Evolutionary conservation across 1,140 invertebrate species (phyloP).

Genomic region (Drosophila baimaii): DNA sequence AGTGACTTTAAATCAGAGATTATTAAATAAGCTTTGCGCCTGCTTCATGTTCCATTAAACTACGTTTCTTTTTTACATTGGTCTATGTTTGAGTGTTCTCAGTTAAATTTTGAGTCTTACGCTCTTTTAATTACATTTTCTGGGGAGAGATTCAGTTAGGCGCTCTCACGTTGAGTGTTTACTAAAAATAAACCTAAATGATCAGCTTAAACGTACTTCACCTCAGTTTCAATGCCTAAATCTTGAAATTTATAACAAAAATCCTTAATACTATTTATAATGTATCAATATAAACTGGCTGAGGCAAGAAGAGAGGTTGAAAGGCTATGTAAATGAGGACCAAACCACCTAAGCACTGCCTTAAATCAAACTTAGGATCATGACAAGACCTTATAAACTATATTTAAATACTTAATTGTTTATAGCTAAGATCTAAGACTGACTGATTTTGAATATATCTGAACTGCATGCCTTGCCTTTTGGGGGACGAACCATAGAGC

Average conservation of each 20-base stretch:
- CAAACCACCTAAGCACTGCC: neutral
- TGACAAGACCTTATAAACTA: neutral
- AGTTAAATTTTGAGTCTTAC: neutral
- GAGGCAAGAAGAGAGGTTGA: too few relatives aligned
- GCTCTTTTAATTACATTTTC: neutral
- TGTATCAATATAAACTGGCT: too few relatives aligned
- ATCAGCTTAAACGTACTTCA: too few relatives aligned
- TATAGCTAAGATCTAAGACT: neutral
- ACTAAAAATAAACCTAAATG: too few relatives aligned
- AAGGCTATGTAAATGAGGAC: too few relatives aligned
- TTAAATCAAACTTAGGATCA: neutral
- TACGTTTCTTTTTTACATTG: neutral
- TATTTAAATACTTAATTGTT: too few relatives aligned
- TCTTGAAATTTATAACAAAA: too few relatives aligned
- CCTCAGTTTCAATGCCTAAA: too few relatives aligned
- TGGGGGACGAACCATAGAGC: conserved; percentile 23
- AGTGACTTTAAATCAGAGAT: neutral
- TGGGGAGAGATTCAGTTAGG: neutral
- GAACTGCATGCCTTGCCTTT: conserved; percentile 5
- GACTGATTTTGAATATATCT: neutral
- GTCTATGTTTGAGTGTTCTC: neutral
- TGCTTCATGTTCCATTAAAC: too few relatives aligned
- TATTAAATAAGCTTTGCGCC: too few relatives aligned
- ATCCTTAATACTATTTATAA: too few relatives aligned
- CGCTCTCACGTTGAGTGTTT: too few relatives aligned